Evolutionary conservation across 2,888 invertebrate genomes (phyloP).

Genomic region (Drosophila incognita): DNA sequence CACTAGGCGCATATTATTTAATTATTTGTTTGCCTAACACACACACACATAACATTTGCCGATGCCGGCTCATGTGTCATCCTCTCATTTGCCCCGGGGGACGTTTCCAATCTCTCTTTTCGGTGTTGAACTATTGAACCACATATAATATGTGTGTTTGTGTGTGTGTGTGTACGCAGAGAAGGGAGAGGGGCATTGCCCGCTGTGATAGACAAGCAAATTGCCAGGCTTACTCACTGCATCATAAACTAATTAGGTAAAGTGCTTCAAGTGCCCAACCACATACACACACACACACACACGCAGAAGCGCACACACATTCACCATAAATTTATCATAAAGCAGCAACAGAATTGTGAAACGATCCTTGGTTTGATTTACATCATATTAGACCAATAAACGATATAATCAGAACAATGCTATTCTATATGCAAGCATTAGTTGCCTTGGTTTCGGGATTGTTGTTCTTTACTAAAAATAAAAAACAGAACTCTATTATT

Average conservation of each 20-base stretch:
- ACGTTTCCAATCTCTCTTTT: conserved; percentile 19
- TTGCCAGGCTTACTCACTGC: conserved; percentile 52
- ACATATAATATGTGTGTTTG: not conserved
- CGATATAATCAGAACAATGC: too few relatives aligned
- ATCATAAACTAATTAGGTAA: conserved; percentile 63
- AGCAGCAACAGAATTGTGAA: conserved; percentile 11
- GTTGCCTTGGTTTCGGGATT: not conserved
- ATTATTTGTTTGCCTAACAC: conserved; percentile 70
- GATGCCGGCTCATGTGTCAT: conserved; percentile 56
- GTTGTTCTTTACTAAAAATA: not conserved
- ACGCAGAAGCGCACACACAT: not conserved
- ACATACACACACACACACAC: conserved; percentile 8
- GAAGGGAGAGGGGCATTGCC: conserved; percentile 24
- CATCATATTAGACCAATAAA: not conserved
- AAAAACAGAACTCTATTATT: not conserved
- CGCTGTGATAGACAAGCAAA: conserved; percentile 56
- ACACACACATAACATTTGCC: conserved; percentile 29
- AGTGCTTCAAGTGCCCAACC: conserved; percentile 47
- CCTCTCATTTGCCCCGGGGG: conserved; percentile 23
- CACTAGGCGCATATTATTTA: conserved; percentile 68
- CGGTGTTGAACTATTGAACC: conserved; percentile 42
- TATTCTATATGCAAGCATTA: not conserved
- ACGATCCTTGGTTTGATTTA: conserved; percentile 5
- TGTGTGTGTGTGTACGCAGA: not conserved
- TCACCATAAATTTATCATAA: conserved; percentile 17